Base-by-base conservation (phyloP, 2,113 vertebrate genomes). In the Perca fluviatilis region DNA sequence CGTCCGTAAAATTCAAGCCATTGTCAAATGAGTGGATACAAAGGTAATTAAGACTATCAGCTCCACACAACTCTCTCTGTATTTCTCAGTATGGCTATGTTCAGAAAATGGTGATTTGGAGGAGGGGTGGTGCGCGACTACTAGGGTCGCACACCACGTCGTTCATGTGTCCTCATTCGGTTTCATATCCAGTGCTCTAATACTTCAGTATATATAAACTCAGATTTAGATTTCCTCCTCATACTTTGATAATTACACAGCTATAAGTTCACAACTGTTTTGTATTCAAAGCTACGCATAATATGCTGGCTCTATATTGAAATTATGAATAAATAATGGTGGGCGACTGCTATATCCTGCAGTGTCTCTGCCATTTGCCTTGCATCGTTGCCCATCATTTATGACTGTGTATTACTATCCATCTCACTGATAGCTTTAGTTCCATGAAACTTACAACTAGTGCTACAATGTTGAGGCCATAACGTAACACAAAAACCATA, bases 261-360 rank as follows among this genome's bases (percentile, higher is more conserved):
- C 54, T 13, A 7, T 33, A 46, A 13, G 14, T 25, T 49, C 12
- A 58, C 40, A 36, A 7, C 9, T 19, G 23, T 83, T 87, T 83
- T 66, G 30, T 80, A 87, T 87, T 74, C 86, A 80, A 61, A 74
- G 40, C 63, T 57, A 58, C 56, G 25, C 58, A 30, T 54, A 63
- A 58, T 69, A 57, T 12, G n/a, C 21, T 69, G 57, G 19, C 69
- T 78, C 30, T 50, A 36, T 62, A 60, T 56, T 53, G 11, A 75
- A 77, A 77, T 70, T 73, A 83, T 76, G 63, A 85, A 87, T 86
- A 71, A 85, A 77, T 81, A 61, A 83, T 62, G 69, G 67, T 58
- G 63, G 57, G 33, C 36, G 53, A 62, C n/a, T 65, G 90, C 74
- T 51, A 67, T 27, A 61, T 66, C 62, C 77, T 57, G 30, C 6